Evolutionary conservation across 2,113 vertebrate species (phyloP).

Genomic region (Amia ocellicauda): DNA sequence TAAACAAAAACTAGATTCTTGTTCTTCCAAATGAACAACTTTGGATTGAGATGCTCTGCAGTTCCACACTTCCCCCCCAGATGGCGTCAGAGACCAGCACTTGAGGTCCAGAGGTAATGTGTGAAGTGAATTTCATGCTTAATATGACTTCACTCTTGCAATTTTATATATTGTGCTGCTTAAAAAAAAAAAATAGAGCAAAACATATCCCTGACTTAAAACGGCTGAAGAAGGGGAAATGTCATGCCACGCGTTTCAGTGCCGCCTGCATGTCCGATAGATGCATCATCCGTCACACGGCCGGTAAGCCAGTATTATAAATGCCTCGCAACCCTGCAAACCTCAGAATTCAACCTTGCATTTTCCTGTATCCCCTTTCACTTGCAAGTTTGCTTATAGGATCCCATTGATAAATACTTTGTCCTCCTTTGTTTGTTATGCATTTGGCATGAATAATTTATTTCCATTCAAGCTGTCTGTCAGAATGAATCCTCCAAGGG

Average conservation of each 20-base stretch:
- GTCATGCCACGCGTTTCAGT: slow-evolving; percentile 22
- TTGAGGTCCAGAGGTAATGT: slow-evolving; percentile 25
- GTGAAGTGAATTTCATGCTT: background rate
- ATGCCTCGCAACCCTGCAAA: slow-evolving; percentile 45
- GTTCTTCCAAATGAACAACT: too few species aligned
- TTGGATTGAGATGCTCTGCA: too few species aligned
- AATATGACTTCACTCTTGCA: background rate
- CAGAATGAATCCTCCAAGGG: slow-evolving; percentile 44
- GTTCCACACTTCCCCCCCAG: slow-evolving; percentile 46
- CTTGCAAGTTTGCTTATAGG: slow-evolving; percentile 54
- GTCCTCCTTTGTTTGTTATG: slow-evolving; percentile 64
- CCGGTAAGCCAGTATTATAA: slow-evolving; percentile 28
- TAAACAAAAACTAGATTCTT: too few species aligned
- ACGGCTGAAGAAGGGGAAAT: background rate
- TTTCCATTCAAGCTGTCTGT: slow-evolving; percentile 54
- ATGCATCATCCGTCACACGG: slow-evolving; percentile 16
- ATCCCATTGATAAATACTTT: slow-evolving; percentile 66
- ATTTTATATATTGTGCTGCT: background rate
- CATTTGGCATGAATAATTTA: slow-evolving; percentile 69
- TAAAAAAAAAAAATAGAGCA: background rate
- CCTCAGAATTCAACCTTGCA: slow-evolving; percentile 32
- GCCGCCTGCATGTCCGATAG: slow-evolving; percentile 14
- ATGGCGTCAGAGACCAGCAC: slow-evolving; percentile 63
- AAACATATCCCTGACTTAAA: background rate
- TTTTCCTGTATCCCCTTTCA: slow-evolving; percentile 59